phyloP scores from a whole-genome alignment of 2,113 vertebrate genomes.

The Castor canadensis region DNA sequence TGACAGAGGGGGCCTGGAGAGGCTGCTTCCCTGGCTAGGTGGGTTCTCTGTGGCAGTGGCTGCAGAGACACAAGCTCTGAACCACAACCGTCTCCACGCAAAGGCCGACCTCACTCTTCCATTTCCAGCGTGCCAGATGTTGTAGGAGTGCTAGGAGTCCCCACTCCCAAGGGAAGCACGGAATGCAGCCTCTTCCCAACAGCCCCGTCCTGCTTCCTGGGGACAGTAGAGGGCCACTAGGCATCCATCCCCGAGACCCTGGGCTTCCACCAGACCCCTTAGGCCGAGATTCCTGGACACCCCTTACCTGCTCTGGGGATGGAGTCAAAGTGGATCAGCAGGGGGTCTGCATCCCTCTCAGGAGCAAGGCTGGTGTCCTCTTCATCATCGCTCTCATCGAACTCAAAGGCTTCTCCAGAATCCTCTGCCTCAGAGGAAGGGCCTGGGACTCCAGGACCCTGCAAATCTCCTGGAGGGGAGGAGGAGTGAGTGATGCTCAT shows the following conservation, averaged over 20 bases:
- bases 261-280: neutral
- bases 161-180: slow-evolving; percentile 17
- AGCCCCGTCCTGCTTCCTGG: slow-evolving; percentile 24
- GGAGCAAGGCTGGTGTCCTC: slow-evolving; percentile 12
- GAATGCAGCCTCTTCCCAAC: neutral
- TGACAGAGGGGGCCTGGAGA: neutral
- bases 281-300: neutral
- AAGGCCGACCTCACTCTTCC: neutral
- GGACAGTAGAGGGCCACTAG: neutral
- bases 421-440: slow-evolving; percentile 67
- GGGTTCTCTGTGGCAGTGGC: neutral
- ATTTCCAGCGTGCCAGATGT: slow-evolving; percentile 42
- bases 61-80: neutral
- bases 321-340: slow-evolving; percentile 49
- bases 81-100: slow-evolving; percentile 6
- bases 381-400: slow-evolving; percentile 75
- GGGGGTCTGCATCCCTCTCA: neutral
- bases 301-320: slow-evolving; percentile 22
- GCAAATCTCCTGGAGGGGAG: slow-evolving; percentile 64
- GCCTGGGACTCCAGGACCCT: slow-evolving; percentile 47
- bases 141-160: slow-evolving; percentile 63
- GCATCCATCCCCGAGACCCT: neutral
- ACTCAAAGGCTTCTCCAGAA: slow-evolving; percentile 76
- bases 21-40: neutral
- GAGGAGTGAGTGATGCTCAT: neutral